Conservation (phyloP, 2,888 invertebrate genomes). For the Eupithecia centaureata region DNA sequence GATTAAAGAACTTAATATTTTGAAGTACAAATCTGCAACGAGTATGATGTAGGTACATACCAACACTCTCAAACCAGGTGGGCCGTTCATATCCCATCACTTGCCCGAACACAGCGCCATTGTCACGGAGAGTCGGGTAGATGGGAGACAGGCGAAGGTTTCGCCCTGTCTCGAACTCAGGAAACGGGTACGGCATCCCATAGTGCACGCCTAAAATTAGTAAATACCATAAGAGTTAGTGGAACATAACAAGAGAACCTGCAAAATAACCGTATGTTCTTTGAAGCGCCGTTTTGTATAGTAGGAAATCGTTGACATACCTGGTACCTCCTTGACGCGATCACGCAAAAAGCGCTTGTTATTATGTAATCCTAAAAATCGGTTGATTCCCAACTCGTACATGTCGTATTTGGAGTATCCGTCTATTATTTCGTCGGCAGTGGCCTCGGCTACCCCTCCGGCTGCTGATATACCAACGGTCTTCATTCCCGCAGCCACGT, state of each 20-base stretch:
- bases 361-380: slow-evolving; percentile 96
- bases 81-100: slow-evolving; percentile 99
- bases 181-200: slow-evolving; percentile 91
- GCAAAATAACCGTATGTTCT: not conserved
- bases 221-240: not conserved
- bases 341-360: slow-evolving; percentile 96
- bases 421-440: slow-evolving; percentile 93
- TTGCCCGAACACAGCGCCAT: slow-evolving; percentile 97
- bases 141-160: slow-evolving; percentile 97
- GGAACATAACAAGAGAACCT: not conserved
- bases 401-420: slow-evolving; percentile 92
- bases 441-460: slow-evolving; percentile 96
- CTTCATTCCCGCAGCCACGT: slow-evolving; percentile 97
- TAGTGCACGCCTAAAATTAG: slow-evolving; percentile 87
- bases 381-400: slow-evolving; percentile 94
- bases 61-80: slow-evolving; percentile 90
- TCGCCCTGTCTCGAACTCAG: slow-evolving; percentile 93
- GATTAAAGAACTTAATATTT: not conserved
- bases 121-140: slow-evolving; percentile 94
- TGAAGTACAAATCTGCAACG: not conserved
- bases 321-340: slow-evolving; percentile 95
- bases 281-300: not conserved
- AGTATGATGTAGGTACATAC: slow-evolving; percentile 50
- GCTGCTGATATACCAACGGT: slow-evolving; percentile 97
- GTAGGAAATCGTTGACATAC: slow-evolving; percentile 63